phyloP scores from a whole-genome alignment of 2,888 invertebrate genomes.

The Pollenia labialis region DNA sequence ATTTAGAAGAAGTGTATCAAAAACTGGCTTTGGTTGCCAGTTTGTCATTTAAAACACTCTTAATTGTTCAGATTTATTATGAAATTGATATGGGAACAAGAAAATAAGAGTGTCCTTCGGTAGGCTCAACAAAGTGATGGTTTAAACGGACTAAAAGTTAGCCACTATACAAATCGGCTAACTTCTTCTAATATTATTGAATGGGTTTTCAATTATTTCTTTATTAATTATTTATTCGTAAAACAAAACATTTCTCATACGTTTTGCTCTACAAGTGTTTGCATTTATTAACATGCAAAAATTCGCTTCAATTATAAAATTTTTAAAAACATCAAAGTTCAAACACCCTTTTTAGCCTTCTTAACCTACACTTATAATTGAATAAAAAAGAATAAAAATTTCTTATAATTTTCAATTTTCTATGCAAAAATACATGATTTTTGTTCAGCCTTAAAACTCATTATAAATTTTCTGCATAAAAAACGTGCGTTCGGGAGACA shows the following conservation, averaged over 20 bases:
- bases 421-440: conserved; percentile 26
- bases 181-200: too few species aligned
- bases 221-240: too few species aligned
- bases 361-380: not conserved
- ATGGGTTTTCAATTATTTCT: too few species aligned
- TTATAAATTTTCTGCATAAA: conserved; percentile 56
- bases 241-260: not conserved
- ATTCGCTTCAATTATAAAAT: not conserved
- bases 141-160: too few species aligned
- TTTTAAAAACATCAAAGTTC: conserved; percentile 10
- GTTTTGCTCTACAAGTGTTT: not conserved
- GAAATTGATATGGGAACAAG: too few species aligned
- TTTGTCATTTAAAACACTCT: too few species aligned
- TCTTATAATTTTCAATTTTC: conserved; percentile 50
- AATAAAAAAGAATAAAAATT: not conserved
- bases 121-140: too few species aligned
- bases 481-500: conserved; percentile 55
- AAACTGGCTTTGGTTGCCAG: too few species aligned
- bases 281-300: not conserved
- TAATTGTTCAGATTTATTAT: too few species aligned
- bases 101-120: too few species aligned
- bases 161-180: too few species aligned
- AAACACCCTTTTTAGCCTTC: conserved; percentile 24
- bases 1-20: too few species aligned
- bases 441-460: conserved; percentile 26